Percentiles rank a stretch among this genome's conserved stretches.
Evolutionary conservation across 2,888 invertebrate genomes (phyloP).

Genomic region (Nomada flava): DNA sequence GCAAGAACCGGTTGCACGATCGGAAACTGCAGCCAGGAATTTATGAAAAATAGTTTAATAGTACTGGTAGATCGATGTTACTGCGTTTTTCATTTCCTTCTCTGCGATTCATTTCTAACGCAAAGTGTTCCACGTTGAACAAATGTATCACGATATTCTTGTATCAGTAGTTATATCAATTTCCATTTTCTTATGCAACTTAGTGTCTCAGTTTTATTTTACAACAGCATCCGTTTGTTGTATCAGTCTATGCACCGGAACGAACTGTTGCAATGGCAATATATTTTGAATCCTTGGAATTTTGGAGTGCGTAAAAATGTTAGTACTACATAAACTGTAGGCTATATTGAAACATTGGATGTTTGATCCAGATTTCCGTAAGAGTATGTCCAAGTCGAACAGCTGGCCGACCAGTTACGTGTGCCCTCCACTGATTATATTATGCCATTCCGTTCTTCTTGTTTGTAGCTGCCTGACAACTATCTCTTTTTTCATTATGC

Average conservation of each 20-base stretch:
- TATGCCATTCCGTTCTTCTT: constrained; percentile 65
- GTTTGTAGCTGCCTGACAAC: constrained; percentile 75
- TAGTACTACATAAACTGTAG: constrained; percentile 5
- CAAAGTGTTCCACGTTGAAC: not conserved
- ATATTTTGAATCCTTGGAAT: constrained; percentile 22
- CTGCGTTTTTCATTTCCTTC: not conserved
- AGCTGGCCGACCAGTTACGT: constrained; percentile 64
- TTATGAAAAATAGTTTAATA: constrained; percentile 32
- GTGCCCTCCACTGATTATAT: constrained; percentile 61
- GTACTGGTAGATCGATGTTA: constrained; percentile 2
- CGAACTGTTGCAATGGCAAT: not conserved
- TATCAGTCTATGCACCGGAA: too few species aligned
- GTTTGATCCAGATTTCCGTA: constrained; percentile 70
- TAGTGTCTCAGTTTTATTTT: not conserved
- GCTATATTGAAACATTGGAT: constrained; percentile 42
- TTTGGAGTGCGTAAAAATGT: not conserved
- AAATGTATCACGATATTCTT: not conserved
- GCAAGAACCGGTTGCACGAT: constrained; percentile 59
- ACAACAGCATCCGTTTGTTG: not conserved
- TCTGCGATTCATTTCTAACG: not conserved
- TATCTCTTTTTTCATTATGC: constrained; percentile 81
- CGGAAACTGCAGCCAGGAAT: constrained; percentile 47
- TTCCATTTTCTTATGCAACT: not conserved
- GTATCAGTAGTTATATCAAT: not conserved
- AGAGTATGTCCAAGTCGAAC: constrained; percentile 45